phyloP scores from a whole-genome alignment of 2,888 invertebrate genomes.

The Amphimallon solstitiale region DNA sequence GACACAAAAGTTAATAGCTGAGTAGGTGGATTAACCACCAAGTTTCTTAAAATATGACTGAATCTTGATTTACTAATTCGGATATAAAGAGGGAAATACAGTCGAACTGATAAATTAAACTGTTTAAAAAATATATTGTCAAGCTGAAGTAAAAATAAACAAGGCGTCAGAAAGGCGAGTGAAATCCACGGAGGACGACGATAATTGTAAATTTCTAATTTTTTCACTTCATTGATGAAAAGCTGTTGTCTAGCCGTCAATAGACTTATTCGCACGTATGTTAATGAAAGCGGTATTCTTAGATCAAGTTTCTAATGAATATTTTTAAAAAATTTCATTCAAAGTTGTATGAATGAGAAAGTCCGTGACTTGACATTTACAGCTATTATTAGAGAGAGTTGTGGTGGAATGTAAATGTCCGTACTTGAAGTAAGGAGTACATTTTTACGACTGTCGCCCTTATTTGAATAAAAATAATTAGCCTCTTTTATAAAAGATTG shows the following conservation, averaged over 20 bases:
- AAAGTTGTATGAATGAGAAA: conserved; percentile 38
- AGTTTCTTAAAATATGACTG: no score
- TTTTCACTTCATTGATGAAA: conserved; percentile 35
- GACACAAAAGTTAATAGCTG: no score
- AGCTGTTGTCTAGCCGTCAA: conserved; percentile 1
- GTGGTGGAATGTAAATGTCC: conserved; percentile 10
- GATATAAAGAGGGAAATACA: no score
- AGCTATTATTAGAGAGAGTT: conserved; percentile 19
- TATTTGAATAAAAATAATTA: conserved; percentile 28
- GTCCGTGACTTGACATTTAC: conserved; percentile 8
- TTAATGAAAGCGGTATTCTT: conserved; percentile 35
- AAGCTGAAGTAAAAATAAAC: not conserved
- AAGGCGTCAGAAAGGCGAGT: conserved; percentile 22
- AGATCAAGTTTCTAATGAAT: conserved; percentile 38
- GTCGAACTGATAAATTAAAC: no score
- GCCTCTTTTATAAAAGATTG: conserved; percentile 13
- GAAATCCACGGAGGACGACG: not conserved
- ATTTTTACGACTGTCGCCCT: conserved; percentile 11
- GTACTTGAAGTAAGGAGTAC: not conserved
- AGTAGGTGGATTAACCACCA: no score
- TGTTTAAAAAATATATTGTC: no score
- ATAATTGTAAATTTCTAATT: conserved; percentile 19
- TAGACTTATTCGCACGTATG: conserved; percentile 28
- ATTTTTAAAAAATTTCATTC: conserved; percentile 39
- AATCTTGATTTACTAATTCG: no score